Percentiles rank a stretch among this genome's conserved stretches.
These are phyloP conservation scores for Paragorgia papillata DNA, from an alignment of 92 coral and sea anemone genomes.

Conservation along the genomic window DNA sequence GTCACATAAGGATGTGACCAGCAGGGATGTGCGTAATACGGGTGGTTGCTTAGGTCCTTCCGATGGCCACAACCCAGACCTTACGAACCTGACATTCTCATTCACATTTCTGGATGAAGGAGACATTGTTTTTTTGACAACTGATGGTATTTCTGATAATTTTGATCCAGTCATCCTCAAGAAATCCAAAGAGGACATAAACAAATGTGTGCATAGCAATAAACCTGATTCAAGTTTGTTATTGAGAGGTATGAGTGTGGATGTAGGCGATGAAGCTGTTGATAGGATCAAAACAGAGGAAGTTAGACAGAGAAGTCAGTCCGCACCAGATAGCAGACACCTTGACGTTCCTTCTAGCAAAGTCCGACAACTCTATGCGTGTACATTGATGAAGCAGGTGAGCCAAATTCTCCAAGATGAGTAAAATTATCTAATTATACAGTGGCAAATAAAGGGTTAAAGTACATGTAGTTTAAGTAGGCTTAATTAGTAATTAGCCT, in stretches of 20 bases:
- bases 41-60: constrained; percentile 98
- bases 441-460: no score
- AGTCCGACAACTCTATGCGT: background rate
- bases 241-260: background rate
- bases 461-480: no score
- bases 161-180: constrained; percentile 81
- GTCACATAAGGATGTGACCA: constrained; percentile 71
- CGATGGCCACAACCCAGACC: constrained; percentile 94
- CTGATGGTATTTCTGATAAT: constrained; percentile 97
- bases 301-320: constrained; percentile 27
- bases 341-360: background rate
- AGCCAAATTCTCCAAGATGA: background rate
- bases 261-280: background rate
- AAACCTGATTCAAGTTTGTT: background rate
- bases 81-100: constrained; percentile 86
- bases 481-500: no score
- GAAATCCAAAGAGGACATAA: constrained; percentile 5
- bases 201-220: background rate
- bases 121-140: constrained; percentile 91
- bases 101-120: constrained; percentile 77
- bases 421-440: no score
- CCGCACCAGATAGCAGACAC: background rate
- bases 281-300: no score
- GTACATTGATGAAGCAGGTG: constrained; percentile 29
- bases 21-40: constrained; percentile 90